phyloP scores from a whole-genome alignment of 2,797 vertebrate species.

The Poliocrania exsul region DNA sequence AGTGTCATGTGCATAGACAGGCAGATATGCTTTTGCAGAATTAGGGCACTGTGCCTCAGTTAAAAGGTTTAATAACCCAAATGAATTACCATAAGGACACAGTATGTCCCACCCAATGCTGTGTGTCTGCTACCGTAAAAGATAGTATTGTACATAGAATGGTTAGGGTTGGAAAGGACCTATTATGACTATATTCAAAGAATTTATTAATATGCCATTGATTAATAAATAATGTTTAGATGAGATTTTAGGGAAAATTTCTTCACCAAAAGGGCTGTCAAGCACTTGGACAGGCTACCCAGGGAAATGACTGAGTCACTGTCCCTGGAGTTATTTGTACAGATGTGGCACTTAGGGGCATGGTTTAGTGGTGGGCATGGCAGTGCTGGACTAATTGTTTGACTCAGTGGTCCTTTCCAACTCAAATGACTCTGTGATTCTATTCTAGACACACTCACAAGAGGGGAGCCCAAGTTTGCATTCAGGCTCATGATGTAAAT shows the following conservation, averaged over 20 bases:
- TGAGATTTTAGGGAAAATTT: neutral
- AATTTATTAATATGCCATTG: neutral
- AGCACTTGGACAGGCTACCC: neutral
- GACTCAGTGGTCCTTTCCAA: neutral
- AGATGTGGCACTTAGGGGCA: neutral
- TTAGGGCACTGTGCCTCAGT: neutral
- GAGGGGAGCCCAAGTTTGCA: neutral
- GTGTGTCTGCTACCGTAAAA: neutral
- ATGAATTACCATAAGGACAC: neutral
- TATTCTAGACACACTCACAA: neutral
- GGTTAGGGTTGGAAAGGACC: neutral
- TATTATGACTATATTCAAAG: neutral
- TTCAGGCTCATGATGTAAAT: neutral
- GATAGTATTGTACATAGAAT: neutral
- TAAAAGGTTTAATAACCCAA: neutral
- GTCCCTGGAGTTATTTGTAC: neutral
- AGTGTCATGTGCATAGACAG: neutral
- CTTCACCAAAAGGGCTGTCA: too few species aligned
- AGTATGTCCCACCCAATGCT: neutral
- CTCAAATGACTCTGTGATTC: neutral
- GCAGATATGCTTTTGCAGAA: neutral
- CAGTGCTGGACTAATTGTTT: neutral
- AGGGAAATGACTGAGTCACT: neutral
- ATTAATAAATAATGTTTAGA: neutral
- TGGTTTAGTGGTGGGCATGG: neutral